A percentile compares a stretch with the other conserved stretches of the same genome.
Evolutionary conservation across 2,797 vertebrate species (phyloP).

Genomic region (Leptatherina wallacei): DNA sequence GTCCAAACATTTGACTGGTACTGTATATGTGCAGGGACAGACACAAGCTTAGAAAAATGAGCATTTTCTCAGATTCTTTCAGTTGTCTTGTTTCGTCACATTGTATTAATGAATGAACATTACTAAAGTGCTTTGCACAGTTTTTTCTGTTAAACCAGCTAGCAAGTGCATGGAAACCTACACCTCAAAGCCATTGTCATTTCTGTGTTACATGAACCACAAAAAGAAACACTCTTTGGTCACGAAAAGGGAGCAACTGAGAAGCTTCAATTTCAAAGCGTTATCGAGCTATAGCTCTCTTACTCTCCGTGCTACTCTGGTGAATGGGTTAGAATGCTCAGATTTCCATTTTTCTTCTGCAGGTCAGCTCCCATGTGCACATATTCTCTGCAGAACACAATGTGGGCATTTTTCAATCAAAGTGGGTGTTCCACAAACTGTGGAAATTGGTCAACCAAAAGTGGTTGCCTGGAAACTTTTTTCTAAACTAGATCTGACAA

Average conservation of each 20-base stretch:
- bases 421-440: not conserved
- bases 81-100: not conserved
- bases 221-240: not conserved
- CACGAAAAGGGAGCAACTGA: not conserved
- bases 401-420: not conserved
- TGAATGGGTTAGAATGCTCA: not conserved
- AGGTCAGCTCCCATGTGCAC: not conserved
- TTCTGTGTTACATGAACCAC: not conserved
- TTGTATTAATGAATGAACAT: slow-evolving; percentile 10
- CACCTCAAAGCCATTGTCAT: not conserved
- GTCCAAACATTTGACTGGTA: too few species aligned
- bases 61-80: not conserved
- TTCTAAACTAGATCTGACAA: not conserved
- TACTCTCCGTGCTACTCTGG: not conserved
- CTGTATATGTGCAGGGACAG: not conserved
- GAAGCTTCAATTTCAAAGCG: slow-evolving; percentile 6
- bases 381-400: slow-evolving; percentile 6
- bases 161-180: not conserved
- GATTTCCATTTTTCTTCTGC: not conserved
- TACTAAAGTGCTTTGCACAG: slow-evolving; percentile 16
- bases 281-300: not conserved
- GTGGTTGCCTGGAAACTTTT: not conserved
- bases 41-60: not conserved
- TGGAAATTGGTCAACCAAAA: not conserved
- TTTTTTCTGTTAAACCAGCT: slow-evolving; percentile 5